These are phyloP conservation scores for Chrysopa pallens DNA, from an alignment of 1,140 invertebrate genomes.

Conservation along the genomic window DNA sequence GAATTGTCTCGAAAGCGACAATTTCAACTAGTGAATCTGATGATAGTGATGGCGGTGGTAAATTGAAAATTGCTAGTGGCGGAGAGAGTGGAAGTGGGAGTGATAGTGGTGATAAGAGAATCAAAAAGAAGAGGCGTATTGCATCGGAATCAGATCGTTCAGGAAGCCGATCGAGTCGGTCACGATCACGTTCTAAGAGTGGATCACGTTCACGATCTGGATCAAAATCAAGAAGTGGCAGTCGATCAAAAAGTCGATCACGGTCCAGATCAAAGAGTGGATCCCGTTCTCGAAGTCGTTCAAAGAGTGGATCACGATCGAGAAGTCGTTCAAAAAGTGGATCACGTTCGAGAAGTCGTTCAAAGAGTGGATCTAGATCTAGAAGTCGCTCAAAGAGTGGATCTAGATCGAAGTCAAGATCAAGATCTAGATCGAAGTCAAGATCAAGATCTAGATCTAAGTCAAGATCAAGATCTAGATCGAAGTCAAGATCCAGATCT, in stretches of 20 bases:
- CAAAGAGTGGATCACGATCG: slow-evolving; percentile 12
- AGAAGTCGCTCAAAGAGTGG: slow-evolving; percentile 13
- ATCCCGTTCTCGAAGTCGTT: slow-evolving; percentile 11
- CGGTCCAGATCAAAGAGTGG: slow-evolving; percentile 14
- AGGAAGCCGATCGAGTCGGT: slow-evolving; percentile 10
- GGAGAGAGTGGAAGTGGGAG: slow-evolving; percentile 38
- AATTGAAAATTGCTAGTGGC: slow-evolving; percentile 37
- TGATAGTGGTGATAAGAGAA: slow-evolving; percentile 26
- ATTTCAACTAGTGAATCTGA: slow-evolving; percentile 90
- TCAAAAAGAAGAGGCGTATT: slow-evolving; percentile 23
- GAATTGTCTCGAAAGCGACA: slow-evolving; percentile 85
- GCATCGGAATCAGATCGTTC: slow-evolving; percentile 26
- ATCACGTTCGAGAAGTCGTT: slow-evolving; percentile 2
- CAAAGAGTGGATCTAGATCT: slow-evolving; percentile 8
- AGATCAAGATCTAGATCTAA: background rate
- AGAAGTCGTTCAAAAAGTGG: slow-evolving; percentile 10
- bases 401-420: slow-evolving; percentile 21
- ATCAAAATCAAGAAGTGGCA: slow-evolving; percentile 9
- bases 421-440: slow-evolving; percentile 11
- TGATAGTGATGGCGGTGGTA: slow-evolving; percentile 42
- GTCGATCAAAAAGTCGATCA: slow-evolving; percentile 8
- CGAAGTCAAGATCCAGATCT: slow-evolving; percentile 15
- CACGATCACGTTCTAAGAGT: slow-evolving; percentile 9
- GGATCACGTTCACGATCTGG: slow-evolving; percentile 12
- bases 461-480: slow-evolving; percentile 9